phyloP scores from a whole-genome alignment of 2,888 invertebrate genomes.

The Capitulum mitella region DNA sequence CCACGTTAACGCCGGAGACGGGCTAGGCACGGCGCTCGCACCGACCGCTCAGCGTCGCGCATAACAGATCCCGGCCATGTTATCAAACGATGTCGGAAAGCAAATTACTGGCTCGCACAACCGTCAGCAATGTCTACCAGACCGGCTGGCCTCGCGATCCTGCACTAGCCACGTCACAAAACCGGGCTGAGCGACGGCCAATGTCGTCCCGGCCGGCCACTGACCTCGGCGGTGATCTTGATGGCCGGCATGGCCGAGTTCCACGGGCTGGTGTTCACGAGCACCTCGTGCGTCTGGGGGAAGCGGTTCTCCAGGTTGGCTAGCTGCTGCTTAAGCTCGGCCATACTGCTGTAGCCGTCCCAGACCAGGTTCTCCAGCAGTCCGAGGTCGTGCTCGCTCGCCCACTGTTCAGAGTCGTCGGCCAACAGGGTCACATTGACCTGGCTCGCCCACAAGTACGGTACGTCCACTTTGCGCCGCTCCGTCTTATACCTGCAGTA shows the following conservation, averaged over 20 bases:
- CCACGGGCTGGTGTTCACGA: constrained; percentile 58
- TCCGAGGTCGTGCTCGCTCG: constrained; percentile 43
- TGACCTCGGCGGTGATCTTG: constrained; percentile 50
- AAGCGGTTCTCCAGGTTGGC: constrained; percentile 61
- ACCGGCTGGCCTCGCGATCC: no score
- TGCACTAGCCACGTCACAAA: no score
- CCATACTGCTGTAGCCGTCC: constrained; percentile 52
- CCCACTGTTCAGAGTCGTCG: constrained; percentile 74
- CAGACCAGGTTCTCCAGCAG: constrained; percentile 46
- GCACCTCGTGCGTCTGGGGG: constrained; percentile 60
- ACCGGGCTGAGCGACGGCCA: no score
- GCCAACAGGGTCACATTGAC: constrained; percentile 72
- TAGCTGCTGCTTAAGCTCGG: constrained; percentile 57
- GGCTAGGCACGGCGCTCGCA: no score
- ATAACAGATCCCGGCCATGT: no score
- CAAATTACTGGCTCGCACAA: no score
- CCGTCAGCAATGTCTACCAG: no score
- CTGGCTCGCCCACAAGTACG: constrained; percentile 47
- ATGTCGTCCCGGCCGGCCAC: not conserved
- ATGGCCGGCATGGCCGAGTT: constrained; percentile 61
- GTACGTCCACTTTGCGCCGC: constrained; percentile 57
- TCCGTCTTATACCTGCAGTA: constrained; percentile 54
- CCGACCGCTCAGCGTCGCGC: no score
- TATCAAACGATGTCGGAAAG: no score
- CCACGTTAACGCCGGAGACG: no score